These are phyloP conservation scores for Zaprionus camerounensis DNA, from an alignment of 1,140 invertebrate genomes.

Conservation along the genomic window DNA sequence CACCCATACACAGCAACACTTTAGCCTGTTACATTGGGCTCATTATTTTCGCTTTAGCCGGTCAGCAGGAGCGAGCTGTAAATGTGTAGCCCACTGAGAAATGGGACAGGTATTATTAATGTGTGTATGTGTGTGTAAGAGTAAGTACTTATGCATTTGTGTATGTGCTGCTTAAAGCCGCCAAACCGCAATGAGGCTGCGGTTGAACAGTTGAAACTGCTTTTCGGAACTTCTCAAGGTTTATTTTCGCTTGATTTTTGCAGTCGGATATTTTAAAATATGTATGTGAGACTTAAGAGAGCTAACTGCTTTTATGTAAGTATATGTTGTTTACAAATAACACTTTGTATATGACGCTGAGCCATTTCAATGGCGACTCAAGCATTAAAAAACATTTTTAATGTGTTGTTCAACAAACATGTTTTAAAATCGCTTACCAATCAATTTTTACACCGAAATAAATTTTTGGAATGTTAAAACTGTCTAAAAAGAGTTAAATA, in stretches of 20 bases:
- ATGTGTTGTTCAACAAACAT: no score
- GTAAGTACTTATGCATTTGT: constrained; percentile 5
- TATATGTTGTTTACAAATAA: no score
- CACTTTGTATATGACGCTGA: no score
- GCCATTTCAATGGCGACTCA: no score
- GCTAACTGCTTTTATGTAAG: background rate
- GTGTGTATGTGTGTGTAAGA: constrained; percentile 18
- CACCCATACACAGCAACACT: constrained; percentile 15
- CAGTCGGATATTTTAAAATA: background rate
- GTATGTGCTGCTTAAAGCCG: constrained; percentile 52
- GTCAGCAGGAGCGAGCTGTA: constrained; percentile 50
- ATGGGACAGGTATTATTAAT: constrained; percentile 27
- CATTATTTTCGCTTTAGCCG: constrained; percentile 80
- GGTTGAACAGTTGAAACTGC: constrained; percentile 42
- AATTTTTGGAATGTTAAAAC: no score
- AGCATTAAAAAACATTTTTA: no score
- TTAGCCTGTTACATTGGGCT: constrained; percentile 59
- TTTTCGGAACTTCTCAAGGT: constrained; percentile 17
- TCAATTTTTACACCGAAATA: no score
- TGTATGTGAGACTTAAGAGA: background rate
- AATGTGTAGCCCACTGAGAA: constrained; percentile 28
- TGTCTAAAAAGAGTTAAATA: no score
- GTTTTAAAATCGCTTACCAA: no score
- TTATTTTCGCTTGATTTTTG: constrained; percentile 12
- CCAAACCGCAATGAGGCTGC: constrained; percentile 60